Base-by-base conservation (phyloP, 2,797 vertebrate species). In the Microtus obscurus region DNA sequence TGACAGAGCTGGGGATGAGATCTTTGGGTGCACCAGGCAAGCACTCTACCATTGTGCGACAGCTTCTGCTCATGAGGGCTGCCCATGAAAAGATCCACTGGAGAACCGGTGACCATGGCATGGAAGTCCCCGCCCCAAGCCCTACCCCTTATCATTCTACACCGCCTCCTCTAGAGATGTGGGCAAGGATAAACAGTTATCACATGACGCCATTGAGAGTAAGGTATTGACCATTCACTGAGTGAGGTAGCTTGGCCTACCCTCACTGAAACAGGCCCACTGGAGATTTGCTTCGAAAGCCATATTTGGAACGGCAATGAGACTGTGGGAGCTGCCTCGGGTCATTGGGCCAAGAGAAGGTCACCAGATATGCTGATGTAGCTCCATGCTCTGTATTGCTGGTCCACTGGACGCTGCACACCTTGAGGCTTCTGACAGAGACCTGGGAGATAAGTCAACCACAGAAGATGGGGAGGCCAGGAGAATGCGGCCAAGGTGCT, bases 381-480 rank as follows among this genome's bases (percentile, higher is more conserved):
- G 6, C 56, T 59, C 56, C 45, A 89, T 45, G 45, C 31, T 27
- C 11, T 34, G 11, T 2, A 11, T 69, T 27, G 6, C 71, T 91
- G 43, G 69, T 43, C 34, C 61, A 0, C 34, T 48, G 31, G 69
- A 63, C 2, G 11, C 8, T 6, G 2, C 0, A 0, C 21, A 48
- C 17, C 43, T 91, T 37, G 23, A 53, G 6, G 27, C 7, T 45
- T 19, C 79, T 31, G 23, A 14, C 31, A 61, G 11, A 67, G 56
- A 69, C 29, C 65, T 31, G 53, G 40, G 25, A 45, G 63, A 76
- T 34, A 16, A 74, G 13, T n/a, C 21, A 40, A 45, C 27, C 83
- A 51, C 45, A 6, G 21, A 67, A n/a, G 21, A 27, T 34, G 25
- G 21, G 31, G 21, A 86, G 6, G 34, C 45, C 83, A 51, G 45